phyloP scores from a whole-genome alignment of 2,888 invertebrate genomes.

The Physocephala rufipes region DNA sequence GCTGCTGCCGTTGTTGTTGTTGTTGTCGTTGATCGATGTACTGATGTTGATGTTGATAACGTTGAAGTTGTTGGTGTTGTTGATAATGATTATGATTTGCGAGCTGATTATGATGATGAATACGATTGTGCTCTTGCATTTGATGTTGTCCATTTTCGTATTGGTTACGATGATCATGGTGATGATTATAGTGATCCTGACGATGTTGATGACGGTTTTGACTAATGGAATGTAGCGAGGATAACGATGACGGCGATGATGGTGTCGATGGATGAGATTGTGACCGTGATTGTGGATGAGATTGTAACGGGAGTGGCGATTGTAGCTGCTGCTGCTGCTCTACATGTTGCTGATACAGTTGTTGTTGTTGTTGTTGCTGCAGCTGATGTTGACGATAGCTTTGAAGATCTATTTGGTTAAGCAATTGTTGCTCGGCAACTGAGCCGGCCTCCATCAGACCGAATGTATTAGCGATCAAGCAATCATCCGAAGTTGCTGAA shows the following conservation, averaged over 20 bases:
- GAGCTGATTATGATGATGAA: slow-evolving; percentile 34
- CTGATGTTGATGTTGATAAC: slow-evolving; percentile 45
- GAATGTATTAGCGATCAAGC: slow-evolving; percentile 53
- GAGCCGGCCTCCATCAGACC: slow-evolving; percentile 49
- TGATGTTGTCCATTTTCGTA: background rate
- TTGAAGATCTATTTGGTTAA: slow-evolving; percentile 57
- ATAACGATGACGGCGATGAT: slow-evolving; percentile 38
- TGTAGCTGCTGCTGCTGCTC: slow-evolving; percentile 28
- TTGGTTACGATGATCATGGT: slow-evolving; percentile 35
- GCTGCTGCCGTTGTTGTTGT: slow-evolving; percentile 45
- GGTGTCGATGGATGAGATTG: slow-evolving; percentile 34
- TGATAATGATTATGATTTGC: slow-evolving; percentile 36
- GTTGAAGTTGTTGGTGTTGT: slow-evolving; percentile 45
- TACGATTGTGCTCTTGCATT: slow-evolving; percentile 48
- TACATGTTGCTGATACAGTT: slow-evolving; percentile 28
- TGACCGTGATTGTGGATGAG: slow-evolving; percentile 44
- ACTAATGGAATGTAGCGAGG: slow-evolving; percentile 34
- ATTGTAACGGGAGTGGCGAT: slow-evolving; percentile 35
- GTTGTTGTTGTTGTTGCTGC: slow-evolving; percentile 45
- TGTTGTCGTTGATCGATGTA: slow-evolving; percentile 35
- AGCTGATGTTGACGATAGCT: slow-evolving; percentile 50
- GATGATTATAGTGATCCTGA: too few species aligned
- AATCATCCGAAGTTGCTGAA: slow-evolving; percentile 49
- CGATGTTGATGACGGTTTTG: slow-evolving; percentile 45
- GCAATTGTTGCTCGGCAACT: slow-evolving; percentile 51